Base-by-base conservation (phyloP, 2,113 vertebrate species). In the Chloropsis cyanopogon region DNA sequence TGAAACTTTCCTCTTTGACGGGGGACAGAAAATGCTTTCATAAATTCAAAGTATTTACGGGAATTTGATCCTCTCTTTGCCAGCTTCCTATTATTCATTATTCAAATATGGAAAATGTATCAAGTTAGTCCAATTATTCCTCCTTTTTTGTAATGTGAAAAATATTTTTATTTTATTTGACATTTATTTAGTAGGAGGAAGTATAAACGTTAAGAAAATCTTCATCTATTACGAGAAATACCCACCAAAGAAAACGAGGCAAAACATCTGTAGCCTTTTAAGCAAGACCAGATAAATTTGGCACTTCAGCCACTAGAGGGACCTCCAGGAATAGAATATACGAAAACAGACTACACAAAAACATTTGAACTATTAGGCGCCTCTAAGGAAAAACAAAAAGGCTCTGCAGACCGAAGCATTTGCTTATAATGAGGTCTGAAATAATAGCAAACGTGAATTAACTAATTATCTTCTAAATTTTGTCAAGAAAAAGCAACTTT, bases 261-360 rank as follows among this genome's bases (percentile, higher is more conserved):
- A 44, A 41, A 82, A 12, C 42, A 29, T n/a, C 37, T 61, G 56
- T 7, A 68, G 35, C 22, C 17, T 35, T 17, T 49, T 42, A 37
- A 93, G 18, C 10, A 22, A 49, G 29, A 35, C 10, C 39, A 31
- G 22, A 8, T 25, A 83, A 75, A 71, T 31, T 47, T 37, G 72
- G 35, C 24, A 29, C 16, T 86, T 60, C 6, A 82, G 86, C 97
- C 96, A 90, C 97, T 96, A 97, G 97, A 92, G 95, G 96, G 97
- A 97, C 91, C 94, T 81, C 94, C 86, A 96, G 65, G 96, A 96
- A 95, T 4, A 93, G 79, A 80, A 44, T 88, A 89, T 28, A n/a
- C 7, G 35, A 52, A 81, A 68, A 15, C 20, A 53, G 39, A 24
- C 39, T 2, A 0, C 39, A 20, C 12, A 61, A 44, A 53, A 69